These are phyloP conservation scores for Emmelina monodactyla DNA, from an alignment of 2,888 invertebrate species.

Conservation along the genomic window DNA sequence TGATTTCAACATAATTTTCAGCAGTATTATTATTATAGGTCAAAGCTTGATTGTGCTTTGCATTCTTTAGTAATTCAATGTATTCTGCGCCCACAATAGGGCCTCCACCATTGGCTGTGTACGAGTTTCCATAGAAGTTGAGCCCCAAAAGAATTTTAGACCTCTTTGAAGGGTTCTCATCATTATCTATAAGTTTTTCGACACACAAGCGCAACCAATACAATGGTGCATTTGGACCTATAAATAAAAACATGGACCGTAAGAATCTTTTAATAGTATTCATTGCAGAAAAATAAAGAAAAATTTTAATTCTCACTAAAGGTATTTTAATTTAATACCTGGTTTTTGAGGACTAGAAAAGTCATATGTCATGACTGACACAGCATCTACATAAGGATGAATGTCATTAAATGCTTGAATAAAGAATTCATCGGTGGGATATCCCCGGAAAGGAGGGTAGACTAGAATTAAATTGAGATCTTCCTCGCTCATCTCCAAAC, in stretches of 20 bases:
- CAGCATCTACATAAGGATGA: slow-evolving; percentile 79
- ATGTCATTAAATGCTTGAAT: slow-evolving; percentile 79
- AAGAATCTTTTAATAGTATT: not conserved
- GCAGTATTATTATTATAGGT: slow-evolving; percentile 78
- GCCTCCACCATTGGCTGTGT: slow-evolving; percentile 81
- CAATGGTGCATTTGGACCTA: slow-evolving; percentile 89
- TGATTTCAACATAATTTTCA: slow-evolving; percentile 87
- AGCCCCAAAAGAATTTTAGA: slow-evolving; percentile 86
- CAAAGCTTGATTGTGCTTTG: slow-evolving; percentile 74
- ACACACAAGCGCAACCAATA: slow-evolving; percentile 83
- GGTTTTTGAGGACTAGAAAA: slow-evolving; percentile 84
- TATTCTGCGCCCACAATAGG: slow-evolving; percentile 83
- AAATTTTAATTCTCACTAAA: not conserved
- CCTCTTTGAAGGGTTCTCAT: slow-evolving; percentile 64
- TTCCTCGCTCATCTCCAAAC: slow-evolving; percentile 61
- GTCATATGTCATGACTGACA: slow-evolving; percentile 98
- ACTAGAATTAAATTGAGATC: slow-evolving; percentile 75
- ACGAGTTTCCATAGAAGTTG: slow-evolving; percentile 94
- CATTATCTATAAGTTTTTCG: slow-evolving; percentile 72
- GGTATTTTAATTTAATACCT: slow-evolving; percentile 43
- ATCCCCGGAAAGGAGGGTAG: slow-evolving; percentile 78
- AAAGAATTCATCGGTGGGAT: slow-evolving; percentile 72
- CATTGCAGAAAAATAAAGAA: not conserved
- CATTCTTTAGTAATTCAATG: slow-evolving; percentile 75
- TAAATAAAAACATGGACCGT: slow-evolving; percentile 15